A percentile compares a stretch with the other conserved stretches of the same genome.
Conservation (phyloP, 1,140 invertebrate species). For the Drosophila pseudoobscura region DNA sequence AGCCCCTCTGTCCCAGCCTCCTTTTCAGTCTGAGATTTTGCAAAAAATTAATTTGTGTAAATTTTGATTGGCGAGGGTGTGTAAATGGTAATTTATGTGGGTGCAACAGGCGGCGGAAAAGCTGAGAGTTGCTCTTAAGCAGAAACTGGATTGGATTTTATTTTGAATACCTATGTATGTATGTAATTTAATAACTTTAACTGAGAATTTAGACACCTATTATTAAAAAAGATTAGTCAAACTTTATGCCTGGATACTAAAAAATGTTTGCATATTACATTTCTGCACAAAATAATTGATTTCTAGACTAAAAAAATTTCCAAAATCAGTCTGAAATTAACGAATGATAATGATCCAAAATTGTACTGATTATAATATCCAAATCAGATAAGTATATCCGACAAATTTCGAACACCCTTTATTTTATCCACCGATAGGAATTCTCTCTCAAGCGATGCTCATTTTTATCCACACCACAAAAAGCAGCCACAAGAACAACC, state of each 20-base stretch:
- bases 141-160: not conserved
- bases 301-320: too few relatives aligned
- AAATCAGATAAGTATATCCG: not conserved
- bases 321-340: too few relatives aligned
- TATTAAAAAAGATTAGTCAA: too few relatives aligned
- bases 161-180: not conserved
- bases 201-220: too few relatives aligned
- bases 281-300: too few relatives aligned
- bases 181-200: too few relatives aligned
- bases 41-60: constrained; percentile 30
- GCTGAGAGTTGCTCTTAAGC: not conserved
- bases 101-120: constrained; percentile 38
- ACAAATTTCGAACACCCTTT: not conserved
- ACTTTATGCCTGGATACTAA: too few relatives aligned
- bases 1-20: not conserved
- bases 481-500: constrained; percentile 30
- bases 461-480: constrained; percentile 64
- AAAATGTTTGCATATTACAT: too few relatives aligned
- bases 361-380: not conserved
- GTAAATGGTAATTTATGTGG: constrained; percentile 37
- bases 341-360: too few relatives aligned
- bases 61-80: constrained; percentile 25
- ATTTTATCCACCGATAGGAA: constrained; percentile 9
- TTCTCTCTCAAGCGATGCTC: constrained; percentile 32
- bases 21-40: constrained; percentile 11